Evolutionary conservation across 2,113 vertebrate genomes (phyloP).

Genomic region (Laterallus jamaicensis): DNA sequence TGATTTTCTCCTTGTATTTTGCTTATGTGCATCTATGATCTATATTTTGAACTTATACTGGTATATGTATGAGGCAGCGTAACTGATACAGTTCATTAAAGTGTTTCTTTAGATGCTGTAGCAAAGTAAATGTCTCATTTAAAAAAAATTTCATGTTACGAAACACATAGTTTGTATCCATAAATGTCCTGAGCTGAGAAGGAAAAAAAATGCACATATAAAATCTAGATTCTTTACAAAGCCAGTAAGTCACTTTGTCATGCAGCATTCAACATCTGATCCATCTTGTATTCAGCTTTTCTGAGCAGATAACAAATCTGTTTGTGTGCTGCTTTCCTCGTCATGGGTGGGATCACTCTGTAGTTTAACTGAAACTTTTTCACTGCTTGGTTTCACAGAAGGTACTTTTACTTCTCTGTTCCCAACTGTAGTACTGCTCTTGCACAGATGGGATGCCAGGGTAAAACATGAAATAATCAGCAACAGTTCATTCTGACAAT

Average conservation of each 20-base stretch:
- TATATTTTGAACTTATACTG: background rate
- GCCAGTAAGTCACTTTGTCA: background rate
- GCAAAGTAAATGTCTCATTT: background rate
- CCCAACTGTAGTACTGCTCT: background rate
- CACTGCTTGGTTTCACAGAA: background rate
- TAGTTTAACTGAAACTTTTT: background rate
- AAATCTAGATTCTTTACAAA: background rate
- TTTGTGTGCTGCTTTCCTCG: background rate
- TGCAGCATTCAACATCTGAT: background rate
- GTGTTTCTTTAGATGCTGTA: background rate
- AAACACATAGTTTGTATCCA: rapidly evolving
- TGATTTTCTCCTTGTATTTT: background rate
- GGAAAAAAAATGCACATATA: background rate
- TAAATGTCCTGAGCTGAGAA: background rate
- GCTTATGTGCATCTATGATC: background rate
- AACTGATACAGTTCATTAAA: background rate
- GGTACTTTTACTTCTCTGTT: background rate
- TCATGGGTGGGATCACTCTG: background rate
- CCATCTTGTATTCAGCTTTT: background rate
- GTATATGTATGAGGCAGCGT: background rate
- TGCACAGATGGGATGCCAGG: slow-evolving; percentile 8
- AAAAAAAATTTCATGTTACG: background rate
- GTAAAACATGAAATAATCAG: slow-evolving; percentile 7
- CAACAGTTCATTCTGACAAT: slow-evolving; percentile 6
- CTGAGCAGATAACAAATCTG: background rate